Percentiles rank a stretch among this genome's conserved stretches.
These are phyloP conservation scores for Theocolax elegans DNA, from an alignment of 1,140 invertebrate genomes.

Conservation along the genomic window DNA sequence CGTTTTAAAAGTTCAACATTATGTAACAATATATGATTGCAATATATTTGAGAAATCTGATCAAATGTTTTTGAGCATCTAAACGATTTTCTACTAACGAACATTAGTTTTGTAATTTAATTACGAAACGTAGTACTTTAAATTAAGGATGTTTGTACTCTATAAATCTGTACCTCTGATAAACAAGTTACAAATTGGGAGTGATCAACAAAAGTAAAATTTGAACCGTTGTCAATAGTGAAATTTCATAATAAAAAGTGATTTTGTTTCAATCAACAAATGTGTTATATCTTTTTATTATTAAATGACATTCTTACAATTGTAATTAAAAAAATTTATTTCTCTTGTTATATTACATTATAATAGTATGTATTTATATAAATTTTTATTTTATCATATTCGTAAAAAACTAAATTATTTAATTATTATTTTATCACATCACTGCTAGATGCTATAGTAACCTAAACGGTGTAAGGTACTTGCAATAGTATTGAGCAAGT, in stretches of 20 bases:
- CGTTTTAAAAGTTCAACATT: too few relatives aligned
- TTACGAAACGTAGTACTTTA: background rate
- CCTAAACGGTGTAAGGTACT: background rate
- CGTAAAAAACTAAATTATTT: conserved; percentile 22
- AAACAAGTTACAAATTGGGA: conserved; percentile 4
- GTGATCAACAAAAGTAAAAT: conserved; percentile 4
- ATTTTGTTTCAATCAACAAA: conserved; percentile 15
- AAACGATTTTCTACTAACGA: too few relatives aligned
- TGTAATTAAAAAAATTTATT: background rate
- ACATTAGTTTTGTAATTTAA: conserved; percentile 11
- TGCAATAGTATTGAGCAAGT: background rate
- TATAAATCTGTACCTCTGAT: background rate
- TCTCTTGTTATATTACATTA: too few relatives aligned
- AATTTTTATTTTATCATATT: conserved; percentile 16
- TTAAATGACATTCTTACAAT: background rate
- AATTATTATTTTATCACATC: background rate
- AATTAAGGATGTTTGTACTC: background rate
- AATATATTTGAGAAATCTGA: too few relatives aligned
- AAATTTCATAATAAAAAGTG: conserved; percentile 16
- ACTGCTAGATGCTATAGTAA: background rate
- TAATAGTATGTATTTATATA: background rate
- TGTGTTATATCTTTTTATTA: background rate
- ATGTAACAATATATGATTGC: too few relatives aligned
- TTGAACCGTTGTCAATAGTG: background rate
- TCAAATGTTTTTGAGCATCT: too few relatives aligned